These are phyloP conservation scores for Platypus cylindrus DNA, from an alignment of 2,888 invertebrate genomes.

Conservation along the genomic window DNA sequence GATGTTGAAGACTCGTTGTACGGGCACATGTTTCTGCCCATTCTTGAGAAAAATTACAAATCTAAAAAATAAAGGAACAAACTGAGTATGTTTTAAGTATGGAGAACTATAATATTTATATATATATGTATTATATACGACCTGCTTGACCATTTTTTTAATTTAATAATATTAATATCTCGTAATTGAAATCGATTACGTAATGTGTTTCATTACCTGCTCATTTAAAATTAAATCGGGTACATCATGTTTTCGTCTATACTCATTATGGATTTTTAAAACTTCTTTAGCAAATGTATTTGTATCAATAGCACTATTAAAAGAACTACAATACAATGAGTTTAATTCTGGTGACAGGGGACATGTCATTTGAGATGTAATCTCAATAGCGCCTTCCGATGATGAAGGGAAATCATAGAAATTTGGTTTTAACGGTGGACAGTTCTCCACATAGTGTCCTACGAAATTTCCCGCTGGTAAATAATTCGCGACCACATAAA, in stretches of 20 bases:
- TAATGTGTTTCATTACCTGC: no score
- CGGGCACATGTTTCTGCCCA: slow-evolving; percentile 59
- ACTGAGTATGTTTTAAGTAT: no score
- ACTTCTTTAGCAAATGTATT: slow-evolving; percentile 37
- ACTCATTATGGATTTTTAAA: slow-evolving; percentile 47
- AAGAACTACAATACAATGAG: background rate
- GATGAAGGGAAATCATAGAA: slow-evolving; percentile 15
- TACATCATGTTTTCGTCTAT: slow-evolving; percentile 44
- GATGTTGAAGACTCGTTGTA: slow-evolving; percentile 51
- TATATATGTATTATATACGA: no score
- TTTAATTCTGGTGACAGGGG: background rate
- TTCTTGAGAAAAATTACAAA: slow-evolving; percentile 51
- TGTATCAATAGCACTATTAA: slow-evolving; percentile 7
- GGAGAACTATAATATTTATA: no score
- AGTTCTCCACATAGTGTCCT: slow-evolving; percentile 61
- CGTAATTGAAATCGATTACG: no score
- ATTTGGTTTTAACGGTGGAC: slow-evolving; percentile 40
- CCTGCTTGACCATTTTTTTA: no score
- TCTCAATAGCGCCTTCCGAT: slow-evolving; percentile 1
- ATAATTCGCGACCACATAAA: slow-evolving; percentile 83
- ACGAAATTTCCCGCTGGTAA: slow-evolving; percentile 80
- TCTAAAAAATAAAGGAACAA: slow-evolving; percentile 33
- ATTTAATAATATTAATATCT: no score
- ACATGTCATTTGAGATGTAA: slow-evolving; percentile 2
- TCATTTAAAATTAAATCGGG: slow-evolving; percentile 41